These are phyloP conservation scores for Pao palembangensis DNA, from an alignment of 2,113 vertebrate genomes.

Conservation along the genomic window DNA sequence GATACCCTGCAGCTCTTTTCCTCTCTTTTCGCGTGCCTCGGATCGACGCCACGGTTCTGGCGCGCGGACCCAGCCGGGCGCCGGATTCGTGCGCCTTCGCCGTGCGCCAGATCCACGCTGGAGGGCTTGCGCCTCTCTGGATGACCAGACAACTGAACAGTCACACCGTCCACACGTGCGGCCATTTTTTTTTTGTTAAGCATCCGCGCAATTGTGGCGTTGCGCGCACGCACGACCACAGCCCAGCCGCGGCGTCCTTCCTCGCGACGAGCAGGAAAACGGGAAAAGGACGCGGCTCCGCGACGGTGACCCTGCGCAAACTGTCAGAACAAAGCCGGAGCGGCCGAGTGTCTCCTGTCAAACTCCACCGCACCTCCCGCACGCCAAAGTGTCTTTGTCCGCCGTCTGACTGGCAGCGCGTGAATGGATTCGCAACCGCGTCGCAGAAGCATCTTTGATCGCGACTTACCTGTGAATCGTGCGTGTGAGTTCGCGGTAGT, in stretches of 20 bases:
- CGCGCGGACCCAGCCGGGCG: conserved; percentile 4
- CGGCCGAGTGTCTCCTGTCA: conserved; percentile 38
- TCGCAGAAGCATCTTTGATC: not conserved
- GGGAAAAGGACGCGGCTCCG: conserved; percentile 1
- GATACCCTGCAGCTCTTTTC: conserved; percentile 12
- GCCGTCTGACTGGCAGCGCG: not conserved
- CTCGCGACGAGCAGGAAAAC: not conserved
- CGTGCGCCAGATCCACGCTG: conserved; percentile 39
- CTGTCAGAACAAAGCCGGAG: conserved; percentile 3
- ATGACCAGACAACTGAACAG: conserved; percentile 30
- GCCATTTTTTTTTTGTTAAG: conserved; percentile 64
- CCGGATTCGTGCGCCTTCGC: conserved; percentile 22
- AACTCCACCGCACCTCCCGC: conserved; percentile 52
- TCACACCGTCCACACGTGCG: conserved; percentile 63
- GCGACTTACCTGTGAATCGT: conserved; percentile 54
- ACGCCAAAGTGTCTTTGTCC: conserved; percentile 51
- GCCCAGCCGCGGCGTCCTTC: conserved; percentile 13
- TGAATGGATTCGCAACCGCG: conserved; percentile 11
- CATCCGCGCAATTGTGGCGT: conserved; percentile 52
- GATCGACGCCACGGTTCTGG: conserved; percentile 20
- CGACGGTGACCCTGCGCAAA: not conserved
- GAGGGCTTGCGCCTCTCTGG: conserved; percentile 4
- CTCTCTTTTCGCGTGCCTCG: not conserved
- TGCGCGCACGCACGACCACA: conserved; percentile 26
- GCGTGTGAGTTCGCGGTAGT: conserved; percentile 32